These are phyloP conservation scores for Rhopalosiphum padi DNA, from an alignment of 1,140 invertebrate genomes.

Conservation along the genomic window DNA sequence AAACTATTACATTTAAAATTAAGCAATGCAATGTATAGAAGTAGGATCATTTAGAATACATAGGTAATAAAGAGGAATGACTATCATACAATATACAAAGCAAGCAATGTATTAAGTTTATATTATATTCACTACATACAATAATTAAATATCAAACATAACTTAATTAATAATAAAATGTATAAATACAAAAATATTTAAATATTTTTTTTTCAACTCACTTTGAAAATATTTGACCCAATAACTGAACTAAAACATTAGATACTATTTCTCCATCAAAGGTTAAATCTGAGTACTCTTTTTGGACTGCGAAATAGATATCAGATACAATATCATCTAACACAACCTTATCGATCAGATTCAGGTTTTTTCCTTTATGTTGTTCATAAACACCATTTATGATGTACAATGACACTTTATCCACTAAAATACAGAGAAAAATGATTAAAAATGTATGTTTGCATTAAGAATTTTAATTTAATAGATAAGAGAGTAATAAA, in stretches of 20 bases:
- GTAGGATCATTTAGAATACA: neutral
- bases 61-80: too few relatives aligned
- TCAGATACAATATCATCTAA: conserved; percentile 54
- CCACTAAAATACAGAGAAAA: conserved; percentile 36
- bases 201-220: neutral
- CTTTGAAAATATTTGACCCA: conserved; percentile 52
- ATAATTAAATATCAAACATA: neutral
- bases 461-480: too few relatives aligned
- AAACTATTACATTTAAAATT: neutral
- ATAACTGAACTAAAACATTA: conserved; percentile 19
- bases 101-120: neutral
- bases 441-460: neutral
- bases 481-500: too few relatives aligned
- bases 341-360: conserved; percentile 29
- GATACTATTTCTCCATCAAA: conserved; percentile 34
- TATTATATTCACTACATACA: neutral
- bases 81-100: too few relatives aligned
- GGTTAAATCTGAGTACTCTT: neutral
- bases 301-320: conserved; percentile 42
- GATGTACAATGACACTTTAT: conserved; percentile 43
- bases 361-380: conserved; percentile 48
- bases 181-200: neutral
- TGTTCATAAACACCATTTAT: conserved; percentile 56
- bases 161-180: neutral
- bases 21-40: neutral